A percentile compares a stretch with the other conserved stretches of the same genome.
Evolutionary conservation across 2,888 invertebrate genomes (phyloP).

Genomic region (Calameuta filiformis): DNA sequence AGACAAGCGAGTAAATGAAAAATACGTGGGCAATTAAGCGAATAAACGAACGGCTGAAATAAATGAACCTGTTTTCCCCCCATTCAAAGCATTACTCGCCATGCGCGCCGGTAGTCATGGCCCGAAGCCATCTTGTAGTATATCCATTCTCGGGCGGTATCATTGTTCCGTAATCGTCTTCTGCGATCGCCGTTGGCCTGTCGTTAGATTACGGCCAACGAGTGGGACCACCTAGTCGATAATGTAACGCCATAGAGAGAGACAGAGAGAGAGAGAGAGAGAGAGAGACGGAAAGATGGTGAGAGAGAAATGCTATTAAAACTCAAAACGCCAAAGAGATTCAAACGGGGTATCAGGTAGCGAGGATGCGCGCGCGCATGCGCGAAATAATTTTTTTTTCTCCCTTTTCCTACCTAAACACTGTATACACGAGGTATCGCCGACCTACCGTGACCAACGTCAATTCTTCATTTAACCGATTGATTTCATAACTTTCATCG

Average conservation of each 20-base stretch:
- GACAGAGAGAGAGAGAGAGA: slow-evolving; percentile 1
- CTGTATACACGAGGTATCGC: not conserved
- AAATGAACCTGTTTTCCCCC: too few relatives aligned
- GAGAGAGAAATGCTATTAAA: slow-evolving; percentile 10
- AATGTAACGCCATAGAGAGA: not conserved
- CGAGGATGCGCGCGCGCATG: not conserved
- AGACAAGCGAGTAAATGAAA: too few relatives aligned
- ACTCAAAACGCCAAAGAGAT: slow-evolving; percentile 23
- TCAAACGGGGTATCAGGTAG: slow-evolving; percentile 10
- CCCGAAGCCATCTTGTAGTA: too few relatives aligned
- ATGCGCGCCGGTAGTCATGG: too few relatives aligned
- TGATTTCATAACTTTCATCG: slow-evolving; percentile 57
- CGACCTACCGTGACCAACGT: not conserved
- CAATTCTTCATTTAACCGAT: slow-evolving; percentile 33
- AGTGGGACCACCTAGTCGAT: too few relatives aligned
- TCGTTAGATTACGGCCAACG: too few relatives aligned
- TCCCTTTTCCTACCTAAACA: not conserved
- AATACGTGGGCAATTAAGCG: too few relatives aligned
- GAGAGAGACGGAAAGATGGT: not conserved
- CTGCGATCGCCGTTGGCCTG: too few relatives aligned
- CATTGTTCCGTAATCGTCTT: too few relatives aligned
- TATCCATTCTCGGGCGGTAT: too few relatives aligned
- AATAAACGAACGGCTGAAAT: too few relatives aligned
- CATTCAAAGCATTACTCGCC: too few relatives aligned
- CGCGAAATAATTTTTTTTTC: not conserved